Base-by-base conservation (phyloP, 2,797 vertebrate genomes). In the Danio albolineatus region DNA sequence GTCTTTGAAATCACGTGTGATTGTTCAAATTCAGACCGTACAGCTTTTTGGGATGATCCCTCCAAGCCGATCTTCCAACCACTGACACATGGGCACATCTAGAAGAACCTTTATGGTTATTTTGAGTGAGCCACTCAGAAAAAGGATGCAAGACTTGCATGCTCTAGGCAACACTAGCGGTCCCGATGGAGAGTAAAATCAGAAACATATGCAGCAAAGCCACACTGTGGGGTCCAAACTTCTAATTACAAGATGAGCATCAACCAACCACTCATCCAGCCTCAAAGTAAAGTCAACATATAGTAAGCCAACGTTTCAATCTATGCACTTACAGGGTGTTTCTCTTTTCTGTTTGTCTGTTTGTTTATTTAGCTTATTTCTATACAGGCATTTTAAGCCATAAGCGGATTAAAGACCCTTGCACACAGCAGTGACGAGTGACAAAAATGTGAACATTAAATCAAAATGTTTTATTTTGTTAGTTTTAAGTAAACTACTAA, bases 121-220 rank as follows among this genome's bases (percentile, higher is more conserved):
- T 86, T 84, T 64, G 56, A 76, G 67, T 51, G 28, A 54, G 41
- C 39, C 16, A 39, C 54, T 65, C 51, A 8, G 48, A 61, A 53
- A 66, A 39, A 76, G 56, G 72, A 85, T 78, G 79, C 60, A 72
- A 73, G 51, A 51, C 71, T 64, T 61, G 57, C 57, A 66, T 28
- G 73, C 62, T 79, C 21, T 1, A 49, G 53, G 16, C 21, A 56
- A 72, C 21, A 73, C 60, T 61, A 73, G 75, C 57, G 13, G 49
- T 66, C 75, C 59, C 78, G 43, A 41, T 61, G 53, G 19, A 73
- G 43, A 9, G 80, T 75, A 59, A 77, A 78, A 85, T 82, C 17
- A 53, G 72, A 87, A 85, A 81, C 84, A 84, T 65, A 57, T 85
- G 84, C 49, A 62, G 17, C 49, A 10, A 39, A 60, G 14, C 80